phyloP scores from a whole-genome alignment of 2,888 invertebrate genomes.

The Brachyptera putata region DNA sequence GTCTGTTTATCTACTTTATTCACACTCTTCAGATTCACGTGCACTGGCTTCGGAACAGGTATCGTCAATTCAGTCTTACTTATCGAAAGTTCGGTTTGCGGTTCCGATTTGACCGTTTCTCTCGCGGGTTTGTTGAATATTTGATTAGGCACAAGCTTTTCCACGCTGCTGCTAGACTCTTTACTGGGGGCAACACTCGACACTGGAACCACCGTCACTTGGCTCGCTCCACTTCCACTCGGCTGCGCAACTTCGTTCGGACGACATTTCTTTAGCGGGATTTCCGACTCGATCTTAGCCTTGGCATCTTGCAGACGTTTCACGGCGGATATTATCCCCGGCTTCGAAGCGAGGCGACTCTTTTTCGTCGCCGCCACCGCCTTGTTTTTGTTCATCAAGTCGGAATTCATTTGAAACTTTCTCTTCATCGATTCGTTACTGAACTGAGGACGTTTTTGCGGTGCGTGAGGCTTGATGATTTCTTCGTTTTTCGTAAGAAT shows the following conservation, averaged over 20 bases:
- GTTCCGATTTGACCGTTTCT: background rate
- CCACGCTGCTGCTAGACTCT: background rate
- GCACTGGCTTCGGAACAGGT: background rate
- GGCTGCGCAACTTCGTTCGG: background rate
- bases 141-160: too few relatives aligned
- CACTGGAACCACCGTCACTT: background rate
- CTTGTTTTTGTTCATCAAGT: background rate
- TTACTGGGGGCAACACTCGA: background rate
- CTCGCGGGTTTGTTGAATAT: too few relatives aligned
- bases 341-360: background rate
- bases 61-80: background rate
- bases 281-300: background rate
- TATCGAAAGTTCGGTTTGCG: background rate
- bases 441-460: too few relatives aligned
- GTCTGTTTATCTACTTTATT: too few relatives aligned
- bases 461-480: constrained; percentile 10
- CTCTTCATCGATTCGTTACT: background rate
- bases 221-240: background rate
- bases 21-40: background rate
- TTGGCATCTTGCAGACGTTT: too few relatives aligned
- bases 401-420: background rate
- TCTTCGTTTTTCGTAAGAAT: constrained; percentile 29
- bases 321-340: too few relatives aligned
- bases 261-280: background rate
- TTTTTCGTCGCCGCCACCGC: background rate